Base-by-base conservation (phyloP, 2,113 vertebrate species). In the Phaethornis superciliosus region DNA sequence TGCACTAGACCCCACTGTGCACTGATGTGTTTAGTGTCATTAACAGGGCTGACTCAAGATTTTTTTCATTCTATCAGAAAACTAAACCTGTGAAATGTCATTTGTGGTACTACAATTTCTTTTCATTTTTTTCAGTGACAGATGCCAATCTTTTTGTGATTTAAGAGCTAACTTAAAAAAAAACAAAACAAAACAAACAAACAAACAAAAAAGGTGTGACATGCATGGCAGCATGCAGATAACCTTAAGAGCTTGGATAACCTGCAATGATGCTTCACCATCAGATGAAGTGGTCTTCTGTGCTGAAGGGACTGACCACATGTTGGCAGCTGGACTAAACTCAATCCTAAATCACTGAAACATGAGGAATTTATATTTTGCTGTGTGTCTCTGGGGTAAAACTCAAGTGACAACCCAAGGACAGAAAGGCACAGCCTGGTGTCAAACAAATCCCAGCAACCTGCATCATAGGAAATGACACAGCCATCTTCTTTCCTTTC, bases 61-160 rank as follows among this genome's bases (percentile, higher is more conserved):
- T 67, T 77, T 70, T 88, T 81, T 70, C 81, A 42, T 7, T 40
- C 22, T 65, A 88, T 78, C 58, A 88, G 81, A 91, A 96, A 95
- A 70, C 9, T 64, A 64, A 37, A 92, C 70, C 76, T 62, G 54
- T 80, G 70, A 62, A 86, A 55, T 70, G 81, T 22, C 81, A 62
- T 46, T 90, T 82, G 26, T 64, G 64, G 46, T 54, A 27, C 14
- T 79, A 22, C 10, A 69, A 80, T 58, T 82, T 70, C 20, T n/a
- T 68, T 37, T 55, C 33, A 32, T 54, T 81, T 89, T 89, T 81
- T 89, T 65, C 42, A 54, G 3, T 0, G 0, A 72, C 26, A 65
- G 8, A 44, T 59, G 32, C 62, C 33, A 28, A 14, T 17, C 9
- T 67, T 94, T 32, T 9, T 60, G 40, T 33, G 23, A 88, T 81